Percentiles rank a stretch among this genome's conserved stretches.
phyloP scores from a whole-genome alignment of 2,113 vertebrate species.

The Clarias gariepinus region DNA sequence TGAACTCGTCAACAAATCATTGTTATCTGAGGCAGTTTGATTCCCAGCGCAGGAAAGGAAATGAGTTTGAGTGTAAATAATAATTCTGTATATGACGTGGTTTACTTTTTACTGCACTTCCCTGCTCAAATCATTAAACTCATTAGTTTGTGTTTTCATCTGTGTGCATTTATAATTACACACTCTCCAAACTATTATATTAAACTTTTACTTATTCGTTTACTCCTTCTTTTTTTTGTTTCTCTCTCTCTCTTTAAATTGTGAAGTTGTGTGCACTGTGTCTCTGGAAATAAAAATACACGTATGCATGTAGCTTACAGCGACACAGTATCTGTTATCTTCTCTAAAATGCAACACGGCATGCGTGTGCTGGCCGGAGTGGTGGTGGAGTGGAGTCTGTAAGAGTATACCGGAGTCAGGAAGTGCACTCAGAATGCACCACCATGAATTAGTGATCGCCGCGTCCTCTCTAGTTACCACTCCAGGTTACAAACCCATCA shows the following conservation, averaged over 20 bases:
- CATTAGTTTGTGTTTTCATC: too few species aligned
- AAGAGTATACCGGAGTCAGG: conserved; percentile 49
- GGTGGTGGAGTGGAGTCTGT: conserved; percentile 22
- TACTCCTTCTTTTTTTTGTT: neutral
- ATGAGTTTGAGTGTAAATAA: neutral
- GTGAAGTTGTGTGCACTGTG: too few species aligned
- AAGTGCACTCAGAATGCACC: conserved; percentile 32
- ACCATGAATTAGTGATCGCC: conserved; percentile 55
- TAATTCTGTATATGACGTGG: neutral
- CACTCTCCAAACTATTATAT: neutral
- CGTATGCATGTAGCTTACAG: neutral
- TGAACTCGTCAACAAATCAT: neutral
- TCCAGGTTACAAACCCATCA: conserved; percentile 32
- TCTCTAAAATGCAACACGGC: neutral
- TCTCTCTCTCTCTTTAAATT: neutral
- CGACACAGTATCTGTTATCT: neutral
- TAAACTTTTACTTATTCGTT: neutral
- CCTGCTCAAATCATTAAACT: too few species aligned
- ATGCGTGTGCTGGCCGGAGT: neutral
- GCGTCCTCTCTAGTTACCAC: conserved; percentile 41
- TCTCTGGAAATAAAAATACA: neutral
- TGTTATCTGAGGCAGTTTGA: neutral
- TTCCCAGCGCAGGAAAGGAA: neutral
- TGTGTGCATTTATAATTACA: neutral
- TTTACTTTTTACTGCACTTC: neutral